Evolutionary conservation across 2,113 vertebrate genomes (phyloP), one percentile per base, ranked within the genome.

Genomic region (Mionectes macconnelli): DNA sequence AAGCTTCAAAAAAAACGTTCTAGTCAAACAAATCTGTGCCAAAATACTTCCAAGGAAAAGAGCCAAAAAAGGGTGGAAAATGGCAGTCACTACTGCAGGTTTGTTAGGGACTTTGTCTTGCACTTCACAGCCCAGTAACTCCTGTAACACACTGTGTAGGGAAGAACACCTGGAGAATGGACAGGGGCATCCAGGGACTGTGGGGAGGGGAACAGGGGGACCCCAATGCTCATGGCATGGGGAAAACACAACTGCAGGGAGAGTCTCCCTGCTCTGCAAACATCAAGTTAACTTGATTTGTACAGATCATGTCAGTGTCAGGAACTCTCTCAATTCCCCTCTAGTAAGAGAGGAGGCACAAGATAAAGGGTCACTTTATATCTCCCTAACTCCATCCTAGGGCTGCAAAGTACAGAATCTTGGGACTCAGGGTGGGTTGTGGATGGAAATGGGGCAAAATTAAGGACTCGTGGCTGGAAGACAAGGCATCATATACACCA

Each of bases 61-160:
- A 68, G 17, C 28, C 15, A 12, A 44, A 17, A n/a, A 33, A 8
- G 14, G 9, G 15, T 23, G 15, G 35, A 6, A 52, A 45, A 21
- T 31, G 24, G 14, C 22, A 60, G 49, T 49, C 28, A 56, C 57
- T 68, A 23, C 28, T 53, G 8, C 23, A n/a, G 53, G 23, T 33
- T 55, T 68, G 50, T 40, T 37, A 66, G 56, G 35, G 8, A 28
- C 5, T 53, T 35, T 24, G 11, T 19, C 53, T 28, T 23, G 24
- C 39, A 8, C 15, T 20, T 16, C 25, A 31, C n/a, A 21, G 63
- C 8, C 6, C 59, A 37, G 10, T 4, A 16, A 3, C 47, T 31
- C 37, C 1, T 14, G 28, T 3, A 7, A 10, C 2, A 3, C 3
- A 3, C n/a, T 5, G 20, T 27, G 30, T 19, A 5, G 19, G 8